Percentiles rank a stretch among this genome's conserved stretches.
Evolutionary conservation across 2,113 vertebrate genomes (phyloP).

Genomic region (Coreoperca whiteheadi): DNA sequence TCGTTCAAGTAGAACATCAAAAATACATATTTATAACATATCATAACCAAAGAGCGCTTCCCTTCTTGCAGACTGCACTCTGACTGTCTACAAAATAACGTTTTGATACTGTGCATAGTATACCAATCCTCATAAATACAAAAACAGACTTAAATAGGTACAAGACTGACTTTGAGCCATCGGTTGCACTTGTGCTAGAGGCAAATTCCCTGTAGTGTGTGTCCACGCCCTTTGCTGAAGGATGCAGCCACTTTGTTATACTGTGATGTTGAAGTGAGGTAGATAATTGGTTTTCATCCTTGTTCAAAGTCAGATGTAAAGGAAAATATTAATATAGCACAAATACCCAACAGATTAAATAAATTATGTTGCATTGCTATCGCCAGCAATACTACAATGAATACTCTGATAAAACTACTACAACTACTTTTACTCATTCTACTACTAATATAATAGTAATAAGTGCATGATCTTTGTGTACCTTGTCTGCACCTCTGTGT

Average conservation of each 20-base stretch:
- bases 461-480: conserved; percentile 59
- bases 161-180: conserved; percentile 42
- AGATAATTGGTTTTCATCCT: conserved; percentile 64
- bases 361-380: conserved; percentile 56
- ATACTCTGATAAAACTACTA: neutral
- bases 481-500: conserved; percentile 44
- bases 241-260: conserved; percentile 33
- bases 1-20: conserved; percentile 38
- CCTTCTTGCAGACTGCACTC: conserved; percentile 48
- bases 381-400: conserved; percentile 23
- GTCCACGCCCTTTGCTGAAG: conserved; percentile 13
- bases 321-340: conserved; percentile 34
- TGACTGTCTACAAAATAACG: conserved; percentile 2
- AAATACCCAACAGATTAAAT: conserved; percentile 58
- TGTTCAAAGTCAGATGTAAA: conserved; percentile 41
- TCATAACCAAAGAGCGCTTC: conserved; percentile 41
- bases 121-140: conserved; percentile 65
- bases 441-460: conserved; percentile 23
- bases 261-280: conserved; percentile 68
- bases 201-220: conserved; percentile 37
- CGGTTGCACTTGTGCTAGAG: conserved; percentile 51
- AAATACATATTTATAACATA: conserved; percentile 46
- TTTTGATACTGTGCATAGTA: conserved; percentile 25
- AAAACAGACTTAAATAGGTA: conserved; percentile 67
- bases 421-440: conserved; percentile 18